Percentiles rank a stretch among this genome's conserved stretches.
These are phyloP conservation scores for Morus bassanus DNA, from an alignment of 2,797 vertebrate species.

Conservation along the genomic window DNA sequence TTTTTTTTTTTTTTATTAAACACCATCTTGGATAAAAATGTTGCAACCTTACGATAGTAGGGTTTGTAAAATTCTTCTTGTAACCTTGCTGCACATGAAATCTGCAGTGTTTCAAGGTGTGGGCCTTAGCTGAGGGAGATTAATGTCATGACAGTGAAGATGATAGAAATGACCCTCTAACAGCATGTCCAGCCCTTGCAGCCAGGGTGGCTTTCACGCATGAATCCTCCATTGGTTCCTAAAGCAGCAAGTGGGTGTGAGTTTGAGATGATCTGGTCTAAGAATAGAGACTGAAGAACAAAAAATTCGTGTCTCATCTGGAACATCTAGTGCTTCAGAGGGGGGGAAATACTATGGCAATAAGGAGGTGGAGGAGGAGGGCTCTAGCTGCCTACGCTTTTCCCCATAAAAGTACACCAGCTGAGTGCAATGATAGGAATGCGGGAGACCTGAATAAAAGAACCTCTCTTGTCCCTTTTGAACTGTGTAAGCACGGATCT, in stretches of 20 bases:
- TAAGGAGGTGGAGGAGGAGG: not conserved
- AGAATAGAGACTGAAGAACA: constrained; percentile 3
- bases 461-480: not conserved
- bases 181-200: not conserved
- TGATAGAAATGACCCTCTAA: not conserved
- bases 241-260: not conserved
- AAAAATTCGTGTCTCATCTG: not conserved
- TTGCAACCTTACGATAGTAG: not conserved
- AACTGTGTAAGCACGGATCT: constrained; percentile 11
- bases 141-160: not conserved
- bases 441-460: not conserved
- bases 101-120: not conserved
- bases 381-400: not conserved
- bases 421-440: not conserved
- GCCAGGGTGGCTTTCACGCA: accelerated
- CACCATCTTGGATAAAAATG: not conserved
- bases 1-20: not conserved
- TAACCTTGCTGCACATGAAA: not conserved
- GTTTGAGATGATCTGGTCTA: not conserved
- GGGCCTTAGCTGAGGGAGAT: not conserved
- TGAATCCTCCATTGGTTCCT: not conserved
- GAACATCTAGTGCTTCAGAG: not conserved
- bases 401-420: not conserved
- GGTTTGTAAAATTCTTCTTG: not conserved
- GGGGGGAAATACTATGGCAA: not conserved